Conservation (phyloP, 2,797 vertebrate genomes). For the Fringilla coelebs region DNA sequence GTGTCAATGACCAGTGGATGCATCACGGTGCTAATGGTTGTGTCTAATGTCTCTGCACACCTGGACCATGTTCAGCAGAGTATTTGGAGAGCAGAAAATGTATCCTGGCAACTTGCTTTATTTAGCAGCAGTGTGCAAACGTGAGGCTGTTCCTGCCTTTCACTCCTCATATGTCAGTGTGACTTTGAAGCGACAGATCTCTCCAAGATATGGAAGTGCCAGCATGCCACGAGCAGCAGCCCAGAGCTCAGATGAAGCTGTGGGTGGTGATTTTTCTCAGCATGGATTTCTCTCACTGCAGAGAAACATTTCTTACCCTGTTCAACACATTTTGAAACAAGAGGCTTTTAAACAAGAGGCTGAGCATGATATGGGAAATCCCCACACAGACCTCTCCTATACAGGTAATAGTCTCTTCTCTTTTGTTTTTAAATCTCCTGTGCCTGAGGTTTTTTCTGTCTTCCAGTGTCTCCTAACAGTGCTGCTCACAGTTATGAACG, state of each 20-base stretch:
- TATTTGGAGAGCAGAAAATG: neutral
- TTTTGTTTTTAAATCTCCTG: neutral
- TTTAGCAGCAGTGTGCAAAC: constrained; percentile 20
- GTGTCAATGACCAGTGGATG: neutral
- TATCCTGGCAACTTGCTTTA: constrained; percentile 27
- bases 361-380: neutral
- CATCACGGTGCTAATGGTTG: neutral
- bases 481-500: neutral
- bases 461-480: neutral
- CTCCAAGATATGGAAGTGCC: neutral
- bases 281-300: neutral
- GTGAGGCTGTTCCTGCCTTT: constrained; percentile 1
- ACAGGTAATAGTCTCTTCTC: neutral
- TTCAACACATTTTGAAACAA: neutral
- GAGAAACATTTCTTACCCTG: neutral
- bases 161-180: neutral
- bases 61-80: constrained; percentile 8
- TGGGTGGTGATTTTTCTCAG: constrained; percentile 2
- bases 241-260: neutral
- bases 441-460: neutral
- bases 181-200: constrained; percentile 44
- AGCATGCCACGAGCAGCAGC: neutral
- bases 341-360: neutral
- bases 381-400: neutral
- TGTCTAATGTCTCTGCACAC: constrained; percentile 29